Evolutionary conservation across 2,113 vertebrate genomes (phyloP), one percentile per base, ranked within the genome.

Genomic region (Proterorhinus semilunaris): DNA sequence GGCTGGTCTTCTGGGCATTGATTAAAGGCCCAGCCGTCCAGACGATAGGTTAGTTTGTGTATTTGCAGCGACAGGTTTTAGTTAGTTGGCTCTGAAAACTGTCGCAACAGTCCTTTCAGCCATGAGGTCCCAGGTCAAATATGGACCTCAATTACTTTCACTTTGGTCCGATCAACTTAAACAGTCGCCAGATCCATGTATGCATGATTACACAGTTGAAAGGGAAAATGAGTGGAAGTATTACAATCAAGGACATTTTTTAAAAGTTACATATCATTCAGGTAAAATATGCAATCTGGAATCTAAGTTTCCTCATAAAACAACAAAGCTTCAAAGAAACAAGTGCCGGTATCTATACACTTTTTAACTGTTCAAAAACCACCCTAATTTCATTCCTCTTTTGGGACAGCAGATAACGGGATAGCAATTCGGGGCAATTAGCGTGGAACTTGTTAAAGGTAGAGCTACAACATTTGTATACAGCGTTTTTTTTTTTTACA

Each of bases 381-480:
- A 27, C 61, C 16, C 6, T 0, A 16, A 11, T 52, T 44, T 59
- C 62, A 44, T 61, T 61, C 42, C 42, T 11, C 0, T 16, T 44
- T 36, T 45, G 42, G 42, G 58, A 61, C 58, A 16, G 58, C 62
- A 63, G 44, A 55, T 67, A 68, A 85, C 82, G 68, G 62, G 62
- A 78, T 83, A 81, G 84, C 77, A 72, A 62, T 65, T 13, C 52
- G 79, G 53, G 72, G 66, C 61, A 11, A 71, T 78, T 48, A 65
- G 54, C n/a, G 17, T 54, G 59, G 61, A 83, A 70, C 71, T 81
- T 80, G 80, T 79, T 75, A 66, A 76, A 80, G 55, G 55, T 54
- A 42, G 62, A 48, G 50, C 52, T 75, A 58, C 65, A 73, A 68
- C 16, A 52, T 10, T 36, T 50, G 21, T 11, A 48, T 53, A 58